Evolutionary conservation across 2,888 invertebrate species (phyloP).

Genomic region (Hirtodrosophila cameraria): DNA sequence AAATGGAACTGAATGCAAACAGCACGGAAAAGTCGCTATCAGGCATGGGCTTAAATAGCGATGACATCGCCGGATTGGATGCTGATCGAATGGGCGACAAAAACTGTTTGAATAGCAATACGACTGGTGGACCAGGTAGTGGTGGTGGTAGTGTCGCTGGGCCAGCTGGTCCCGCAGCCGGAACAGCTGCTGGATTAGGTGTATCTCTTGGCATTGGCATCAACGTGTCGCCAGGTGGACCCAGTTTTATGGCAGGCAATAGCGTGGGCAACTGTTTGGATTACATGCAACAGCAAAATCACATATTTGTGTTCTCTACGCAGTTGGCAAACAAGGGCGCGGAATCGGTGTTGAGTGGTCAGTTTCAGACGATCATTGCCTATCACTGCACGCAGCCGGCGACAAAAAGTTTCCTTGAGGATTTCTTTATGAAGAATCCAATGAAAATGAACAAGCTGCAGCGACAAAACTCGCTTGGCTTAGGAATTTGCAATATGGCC

Average conservation of each 20-base stretch:
- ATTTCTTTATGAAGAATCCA: conserved; percentile 91
- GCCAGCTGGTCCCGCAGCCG: conserved; percentile 3
- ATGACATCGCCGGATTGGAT: conserved; percentile 52
- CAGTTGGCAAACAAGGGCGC: conserved; percentile 97
- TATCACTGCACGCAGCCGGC: conserved; percentile 98
- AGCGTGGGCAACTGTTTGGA: conserved; percentile 67
- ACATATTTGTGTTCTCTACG: conserved; percentile 98
- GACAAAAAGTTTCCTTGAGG: conserved; percentile 96
- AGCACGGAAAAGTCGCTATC: conserved; percentile 54
- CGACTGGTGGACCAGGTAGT: neutral
- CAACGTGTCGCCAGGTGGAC: conserved; percentile 7
- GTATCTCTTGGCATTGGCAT: conserved; percentile 22
- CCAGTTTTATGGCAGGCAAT: conserved; percentile 34
- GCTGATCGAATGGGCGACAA: conserved; percentile 47
- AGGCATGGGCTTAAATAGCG: conserved; percentile 34
- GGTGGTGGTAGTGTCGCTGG: conserved; percentile 4
- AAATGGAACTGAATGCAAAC: conserved; percentile 55
- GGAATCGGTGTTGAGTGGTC: conserved; percentile 94
- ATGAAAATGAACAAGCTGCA: conserved; percentile 94
- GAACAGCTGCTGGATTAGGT: conserved; percentile 1
- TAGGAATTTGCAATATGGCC: conserved; percentile 55
- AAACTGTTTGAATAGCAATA: neutral
- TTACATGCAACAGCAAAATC: conserved; percentile 97
- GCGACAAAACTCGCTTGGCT: conserved; percentile 87
- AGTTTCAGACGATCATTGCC: conserved; percentile 95